phyloP scores from a whole-genome alignment of 2,888 invertebrate genomes.

The Cotesia congregata region DNA sequence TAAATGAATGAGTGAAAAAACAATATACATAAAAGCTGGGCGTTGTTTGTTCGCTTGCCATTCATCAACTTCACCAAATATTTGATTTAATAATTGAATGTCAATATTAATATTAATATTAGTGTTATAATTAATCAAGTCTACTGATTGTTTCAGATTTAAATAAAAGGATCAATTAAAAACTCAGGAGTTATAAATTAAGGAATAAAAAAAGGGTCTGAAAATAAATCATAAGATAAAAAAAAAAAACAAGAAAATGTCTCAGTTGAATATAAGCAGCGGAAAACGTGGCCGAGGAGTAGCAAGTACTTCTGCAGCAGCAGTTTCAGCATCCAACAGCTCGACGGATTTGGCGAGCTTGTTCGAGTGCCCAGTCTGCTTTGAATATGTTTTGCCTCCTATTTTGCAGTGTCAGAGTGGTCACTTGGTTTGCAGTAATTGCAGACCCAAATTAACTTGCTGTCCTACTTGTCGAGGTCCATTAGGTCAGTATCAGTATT shows the following conservation, averaged over 20 bases:
- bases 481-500: conserved; percentile 73
- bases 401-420: conserved; percentile 99
- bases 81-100: not conserved
- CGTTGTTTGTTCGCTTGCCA: not conserved
- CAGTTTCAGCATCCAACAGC: conserved; percentile 77
- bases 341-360: conserved; percentile 91
- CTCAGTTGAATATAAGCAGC: conserved; percentile 65
- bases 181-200: not conserved
- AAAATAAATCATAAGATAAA: not conserved
- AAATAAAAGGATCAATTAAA: not conserved
- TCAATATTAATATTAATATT: too few species aligned
- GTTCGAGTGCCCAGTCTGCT: conserved; percentile 97
- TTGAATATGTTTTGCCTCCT: conserved; percentile 99
- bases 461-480: conserved; percentile 99
- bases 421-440: conserved; percentile 97
- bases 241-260: conserved; percentile 54
- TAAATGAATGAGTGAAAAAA: not conserved
- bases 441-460: conserved; percentile 95
- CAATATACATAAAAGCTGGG: not conserved
- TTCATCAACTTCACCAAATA: not conserved
- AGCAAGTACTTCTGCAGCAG: conserved; percentile 70
- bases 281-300: conserved; percentile 67
- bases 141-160: conserved; percentile 13
- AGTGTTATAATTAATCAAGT: too few species aligned
- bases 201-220: conserved; percentile 1